Conservation (phyloP, 2,113 vertebrate species). For the Ictidomys tridecemlineatus region DNA sequence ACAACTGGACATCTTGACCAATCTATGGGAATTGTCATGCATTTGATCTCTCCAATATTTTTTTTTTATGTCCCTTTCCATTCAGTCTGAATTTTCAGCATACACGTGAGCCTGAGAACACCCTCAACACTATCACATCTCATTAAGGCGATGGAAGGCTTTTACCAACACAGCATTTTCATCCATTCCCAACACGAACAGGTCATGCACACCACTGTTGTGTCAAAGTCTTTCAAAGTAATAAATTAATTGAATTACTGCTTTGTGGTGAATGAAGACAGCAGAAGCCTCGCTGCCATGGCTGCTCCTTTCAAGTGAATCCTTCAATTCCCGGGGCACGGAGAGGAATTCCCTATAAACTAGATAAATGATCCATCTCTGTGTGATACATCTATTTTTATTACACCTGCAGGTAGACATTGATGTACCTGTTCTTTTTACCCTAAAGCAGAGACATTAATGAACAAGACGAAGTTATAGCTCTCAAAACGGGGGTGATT, state of each 20-base stretch:
- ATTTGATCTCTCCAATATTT: neutral
- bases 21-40: neutral
- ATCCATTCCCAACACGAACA: conserved; percentile 45
- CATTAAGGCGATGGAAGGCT: conserved; percentile 66
- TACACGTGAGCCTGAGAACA: conserved; percentile 6
- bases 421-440: conserved; percentile 62
- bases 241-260: conserved; percentile 81
- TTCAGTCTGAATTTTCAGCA: conserved; percentile 29
- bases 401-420: conserved; percentile 67
- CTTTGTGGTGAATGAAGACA: conserved; percentile 59
- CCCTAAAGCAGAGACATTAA: conserved; percentile 72
- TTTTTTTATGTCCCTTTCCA: conserved; percentile 9
- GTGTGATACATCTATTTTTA: conserved; percentile 64
- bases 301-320: conserved; percentile 61
- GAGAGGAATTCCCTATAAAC: conserved; percentile 78
- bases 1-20: neutral
- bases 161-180: conserved; percentile 66
- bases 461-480: conserved; percentile 60
- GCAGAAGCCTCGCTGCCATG: conserved; percentile 57
- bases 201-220: conserved; percentile 54
- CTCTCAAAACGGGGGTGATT: conserved; percentile 63
- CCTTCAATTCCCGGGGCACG: conserved; percentile 49
- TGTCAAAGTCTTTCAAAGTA: conserved; percentile 66
- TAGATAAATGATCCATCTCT: conserved; percentile 56
- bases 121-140: conserved; percentile 59